Conservation (phyloP, 1,140 invertebrate genomes). For the Pseudomyrmex gracilis region DNA sequence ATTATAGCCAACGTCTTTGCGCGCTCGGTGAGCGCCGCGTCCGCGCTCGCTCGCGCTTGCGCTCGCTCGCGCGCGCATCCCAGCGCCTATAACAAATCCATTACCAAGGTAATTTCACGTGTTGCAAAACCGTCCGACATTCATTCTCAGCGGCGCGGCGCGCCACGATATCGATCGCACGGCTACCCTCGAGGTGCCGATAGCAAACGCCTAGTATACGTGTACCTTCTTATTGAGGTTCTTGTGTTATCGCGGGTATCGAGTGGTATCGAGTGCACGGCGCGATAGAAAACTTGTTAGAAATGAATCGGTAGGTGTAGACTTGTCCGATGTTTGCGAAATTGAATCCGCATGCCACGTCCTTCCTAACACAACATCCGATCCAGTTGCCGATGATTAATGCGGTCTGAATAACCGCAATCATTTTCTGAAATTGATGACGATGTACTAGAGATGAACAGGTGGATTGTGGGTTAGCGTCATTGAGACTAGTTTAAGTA, state of each 20-base stretch:
- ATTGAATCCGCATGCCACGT: conserved; percentile 32
- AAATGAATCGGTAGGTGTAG: conserved; percentile 44
- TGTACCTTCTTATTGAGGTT: conserved; percentile 48
- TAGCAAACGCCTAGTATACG: conserved; percentile 43
- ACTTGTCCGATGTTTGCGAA: conserved; percentile 37
- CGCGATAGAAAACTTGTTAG: conserved; percentile 8
- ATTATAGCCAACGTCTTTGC: conserved; percentile 53
- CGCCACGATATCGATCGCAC: conserved; percentile 29
- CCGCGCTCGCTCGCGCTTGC: too few species aligned
- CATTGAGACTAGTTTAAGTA: conserved; percentile 2
- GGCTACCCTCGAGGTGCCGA: conserved; percentile 23
- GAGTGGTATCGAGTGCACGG: background rate
- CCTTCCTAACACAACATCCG: conserved; percentile 34
- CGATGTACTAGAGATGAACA: conserved; percentile 37
- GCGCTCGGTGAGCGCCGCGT: conserved; percentile 17
- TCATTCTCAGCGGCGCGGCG: conserved; percentile 37
- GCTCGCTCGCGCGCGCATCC: background rate
- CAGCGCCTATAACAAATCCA: conserved; percentile 72
- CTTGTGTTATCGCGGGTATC: conserved; percentile 57
- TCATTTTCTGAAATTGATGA: conserved; percentile 53
- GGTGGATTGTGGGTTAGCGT: conserved; percentile 19
- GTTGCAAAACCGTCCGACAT: conserved; percentile 53
- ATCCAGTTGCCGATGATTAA: conserved; percentile 58
- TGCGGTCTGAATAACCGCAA: conserved; percentile 53
- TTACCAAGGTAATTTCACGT: conserved; percentile 65